Conservation (phyloP, 2,113 vertebrate species). For the Muntiacus muntjak region DNA sequence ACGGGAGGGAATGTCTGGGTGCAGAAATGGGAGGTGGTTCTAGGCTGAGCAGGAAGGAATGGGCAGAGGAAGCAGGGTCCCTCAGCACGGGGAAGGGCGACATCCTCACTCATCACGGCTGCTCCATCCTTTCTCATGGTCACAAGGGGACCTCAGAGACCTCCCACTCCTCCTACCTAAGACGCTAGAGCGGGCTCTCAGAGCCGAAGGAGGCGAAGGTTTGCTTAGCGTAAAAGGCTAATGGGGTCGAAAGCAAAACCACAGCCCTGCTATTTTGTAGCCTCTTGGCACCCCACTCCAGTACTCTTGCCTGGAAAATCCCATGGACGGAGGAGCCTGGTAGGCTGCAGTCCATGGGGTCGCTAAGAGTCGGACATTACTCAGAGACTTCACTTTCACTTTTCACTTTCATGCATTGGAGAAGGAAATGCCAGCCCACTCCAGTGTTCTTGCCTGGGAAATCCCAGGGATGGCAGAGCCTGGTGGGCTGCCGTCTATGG, state of each 20-base stretch:
- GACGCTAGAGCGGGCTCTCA: accelerated
- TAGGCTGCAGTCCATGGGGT: too few species aligned
- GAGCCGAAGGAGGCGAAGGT: accelerated
- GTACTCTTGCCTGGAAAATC: too few species aligned
- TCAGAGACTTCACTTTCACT: too few species aligned
- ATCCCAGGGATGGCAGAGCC: too few species aligned
- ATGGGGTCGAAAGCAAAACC: neutral
- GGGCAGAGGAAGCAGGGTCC: neutral
- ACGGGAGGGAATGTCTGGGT: accelerated
- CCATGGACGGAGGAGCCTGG: too few species aligned
- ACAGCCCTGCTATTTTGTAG: neutral
- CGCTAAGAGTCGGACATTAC: too few species aligned
- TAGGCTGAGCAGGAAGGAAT: neutral
- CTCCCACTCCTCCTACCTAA: neutral
- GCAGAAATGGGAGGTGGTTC: accelerated
- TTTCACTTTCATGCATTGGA: too few species aligned
- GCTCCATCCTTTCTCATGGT: neutral
- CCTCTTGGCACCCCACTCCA: neutral
- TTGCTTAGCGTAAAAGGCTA: neutral
- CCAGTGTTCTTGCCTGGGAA: too few species aligned
- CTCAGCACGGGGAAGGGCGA: accelerated
- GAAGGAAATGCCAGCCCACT: too few species aligned
- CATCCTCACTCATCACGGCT: accelerated
- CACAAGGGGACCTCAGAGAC: neutral
- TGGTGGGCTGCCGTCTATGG: too few species aligned